These are phyloP conservation scores for Heteromurus nitidus DNA, from an alignment of 2,888 invertebrate species.

Conservation along the genomic window DNA sequence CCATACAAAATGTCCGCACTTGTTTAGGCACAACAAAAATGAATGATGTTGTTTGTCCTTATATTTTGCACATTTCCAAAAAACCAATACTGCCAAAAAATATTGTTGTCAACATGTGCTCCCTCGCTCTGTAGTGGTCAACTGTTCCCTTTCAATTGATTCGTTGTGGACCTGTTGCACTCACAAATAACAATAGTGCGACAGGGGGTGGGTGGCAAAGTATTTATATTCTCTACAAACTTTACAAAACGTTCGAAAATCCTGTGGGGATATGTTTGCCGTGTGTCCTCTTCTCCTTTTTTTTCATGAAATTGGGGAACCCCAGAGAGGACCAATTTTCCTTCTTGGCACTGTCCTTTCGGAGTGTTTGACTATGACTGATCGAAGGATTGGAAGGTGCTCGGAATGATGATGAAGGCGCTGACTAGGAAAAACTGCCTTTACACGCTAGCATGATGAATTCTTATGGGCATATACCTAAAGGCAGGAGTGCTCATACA, in stretches of 20 bases:
- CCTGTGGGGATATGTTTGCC: constrained; percentile 9
- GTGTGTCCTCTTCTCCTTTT: constrained; percentile 32
- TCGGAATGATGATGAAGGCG: constrained; percentile 18
- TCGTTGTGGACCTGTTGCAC: constrained; percentile 41
- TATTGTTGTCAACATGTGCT: too few relatives aligned
- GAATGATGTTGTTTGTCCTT: constrained; percentile 1
- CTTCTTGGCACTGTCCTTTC: constrained; percentile 48
- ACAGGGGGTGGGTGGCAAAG: constrained; percentile 13
- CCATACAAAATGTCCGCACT: constrained; percentile 33
- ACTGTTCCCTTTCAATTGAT: neutral
- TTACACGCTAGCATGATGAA: too few relatives aligned
- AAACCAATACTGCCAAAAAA: neutral
- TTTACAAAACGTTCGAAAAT: constrained; percentile 9
- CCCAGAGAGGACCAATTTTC: constrained; percentile 49
- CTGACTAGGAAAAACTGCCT: too few relatives aligned
- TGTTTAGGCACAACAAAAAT: constrained; percentile 28
- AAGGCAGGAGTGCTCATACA: neutral
- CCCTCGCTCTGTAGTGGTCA: neutral
- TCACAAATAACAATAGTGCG: constrained; percentile 46
- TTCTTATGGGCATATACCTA: neutral
- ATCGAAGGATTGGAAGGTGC: constrained; percentile 28
- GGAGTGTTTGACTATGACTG: constrained; percentile 48
- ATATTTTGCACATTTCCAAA: neutral
- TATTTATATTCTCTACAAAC: constrained; percentile 43
- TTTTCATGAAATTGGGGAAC: constrained; percentile 42